These are phyloP conservation scores for Temnothorax nylanderi DNA, from an alignment of 1,140 invertebrate genomes.

Conservation along the genomic window DNA sequence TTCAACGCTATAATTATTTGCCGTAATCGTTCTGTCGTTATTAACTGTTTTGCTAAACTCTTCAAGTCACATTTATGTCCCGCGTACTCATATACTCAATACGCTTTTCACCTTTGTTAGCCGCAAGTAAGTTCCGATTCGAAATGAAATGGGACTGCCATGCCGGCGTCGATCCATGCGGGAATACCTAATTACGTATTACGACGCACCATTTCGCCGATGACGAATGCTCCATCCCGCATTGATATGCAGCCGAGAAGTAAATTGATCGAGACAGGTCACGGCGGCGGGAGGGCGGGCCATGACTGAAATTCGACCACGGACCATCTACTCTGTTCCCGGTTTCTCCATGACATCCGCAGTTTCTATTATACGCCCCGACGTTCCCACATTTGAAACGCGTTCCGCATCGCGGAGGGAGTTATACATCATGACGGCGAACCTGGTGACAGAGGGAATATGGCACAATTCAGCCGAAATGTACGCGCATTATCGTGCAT, in stretches of 20 bases:
- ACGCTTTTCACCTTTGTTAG: not conserved
- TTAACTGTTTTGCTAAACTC: not conserved
- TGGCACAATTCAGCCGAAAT: slow-evolving; percentile 63
- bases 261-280: slow-evolving; percentile 74
- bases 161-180: slow-evolving; percentile 46
- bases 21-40: not conserved
- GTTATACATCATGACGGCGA: slow-evolving; percentile 10
- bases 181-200: slow-evolving; percentile 73
- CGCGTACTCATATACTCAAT: not conserved
- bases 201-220: slow-evolving; percentile 67
- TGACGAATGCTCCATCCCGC: slow-evolving; percentile 67
- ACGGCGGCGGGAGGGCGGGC: not conserved
- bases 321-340: slow-evolving; percentile 61
- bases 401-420: slow-evolving; percentile 55
- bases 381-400: slow-evolving; percentile 65
- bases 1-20: not conserved
- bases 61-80: not conserved
- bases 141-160: slow-evolving; percentile 27
- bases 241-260: slow-evolving; percentile 75
- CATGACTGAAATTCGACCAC: slow-evolving; percentile 72
- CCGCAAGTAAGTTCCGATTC: slow-evolving; percentile 9
- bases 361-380: slow-evolving; percentile 73
- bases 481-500: slow-evolving; percentile 51
- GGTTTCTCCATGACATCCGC: slow-evolving; percentile 72
- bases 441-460: not conserved